Base-by-base conservation (phyloP, 2,113 vertebrate species). In the Epinephelus cyanopodus region DNA sequence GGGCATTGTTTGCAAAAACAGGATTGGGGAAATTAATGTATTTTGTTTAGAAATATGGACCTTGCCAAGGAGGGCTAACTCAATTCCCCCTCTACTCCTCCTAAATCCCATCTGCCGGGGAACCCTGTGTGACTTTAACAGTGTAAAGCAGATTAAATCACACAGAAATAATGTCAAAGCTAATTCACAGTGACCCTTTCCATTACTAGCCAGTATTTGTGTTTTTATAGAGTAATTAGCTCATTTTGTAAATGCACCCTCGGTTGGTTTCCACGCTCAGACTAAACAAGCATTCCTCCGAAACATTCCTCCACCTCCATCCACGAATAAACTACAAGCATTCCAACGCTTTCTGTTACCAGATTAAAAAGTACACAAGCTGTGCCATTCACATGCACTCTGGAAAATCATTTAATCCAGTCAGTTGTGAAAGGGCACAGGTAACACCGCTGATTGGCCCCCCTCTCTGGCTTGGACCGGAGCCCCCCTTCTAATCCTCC, bases 21-120 rank as follows among this genome's bases (percentile, higher is more conserved):
- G 84, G 90, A 93, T 94, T 93, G 91, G 84, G 87, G 85, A 94
- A 93, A 91, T 90, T 89, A 92, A 90, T 90, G 91, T 90, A 90
- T 94, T 94, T 94, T 92, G 88, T 86, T 90, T 91, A 81, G 79
- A 93, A 95, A 93, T 92, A 89, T 87, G 86, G 89, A 92, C 88
- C 87, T 89, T 90, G 88, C 87, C 89, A 90, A 93, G 88, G 88
- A 90, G 88, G 87, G 91, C 85, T 80, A 87, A 83, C 88, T 79
- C 68, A 74, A 60, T 39, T 2, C 56, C 65, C 73, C 67, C 53
- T 45, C 61, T 18, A n/a, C 62, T 74, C 79, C 77, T 67, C 21
- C 82, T 70, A 90, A 93, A 92, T 92, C 92, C 81, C 87, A 73
- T 92, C 88, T 90, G 72, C 83, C 73, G 66, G 89, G 81, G 82